Evolutionary conservation across 2,797 vertebrate genomes (phyloP).

Genomic region (Sebastes itinus): DNA sequence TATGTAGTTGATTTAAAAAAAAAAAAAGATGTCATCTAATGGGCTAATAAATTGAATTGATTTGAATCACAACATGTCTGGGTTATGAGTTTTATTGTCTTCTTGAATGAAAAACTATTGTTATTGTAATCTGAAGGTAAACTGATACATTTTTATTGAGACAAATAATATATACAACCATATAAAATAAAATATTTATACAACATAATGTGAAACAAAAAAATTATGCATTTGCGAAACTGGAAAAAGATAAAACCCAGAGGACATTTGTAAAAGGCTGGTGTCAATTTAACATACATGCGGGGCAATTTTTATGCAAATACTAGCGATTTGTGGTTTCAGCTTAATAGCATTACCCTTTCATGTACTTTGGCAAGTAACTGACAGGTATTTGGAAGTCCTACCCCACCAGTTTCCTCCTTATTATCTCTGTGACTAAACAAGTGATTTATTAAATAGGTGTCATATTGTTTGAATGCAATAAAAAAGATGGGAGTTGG

Average conservation of each 20-base stretch:
- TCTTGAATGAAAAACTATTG: not conserved
- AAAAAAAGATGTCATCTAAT: slow-evolving; percentile 9
- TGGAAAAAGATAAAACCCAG: not conserved
- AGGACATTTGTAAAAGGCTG: not conserved
- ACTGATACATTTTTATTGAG: not conserved
- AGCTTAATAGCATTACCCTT: not conserved
- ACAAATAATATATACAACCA: no score
- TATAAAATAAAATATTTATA: no score
- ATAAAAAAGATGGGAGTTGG: not conserved
- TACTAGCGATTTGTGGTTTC: not conserved
- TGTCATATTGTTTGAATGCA: not conserved
- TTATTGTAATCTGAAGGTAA: not conserved
- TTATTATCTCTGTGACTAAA: not conserved
- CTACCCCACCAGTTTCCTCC: rapidly evolving
- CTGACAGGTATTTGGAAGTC: not conserved
- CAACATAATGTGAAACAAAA: no score
- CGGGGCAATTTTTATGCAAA: not conserved
- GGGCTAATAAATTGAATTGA: slow-evolving; percentile 41
- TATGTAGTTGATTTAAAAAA: slow-evolving; percentile 19
- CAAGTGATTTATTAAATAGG: not conserved
- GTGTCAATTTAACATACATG: not conserved
- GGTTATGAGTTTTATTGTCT: not conserved
- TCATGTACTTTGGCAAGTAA: not conserved
- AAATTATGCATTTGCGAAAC: rapidly evolving
- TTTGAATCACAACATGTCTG: slow-evolving; percentile 15